Base-by-base conservation (phyloP, 2,797 vertebrate species). In the Meriones psammophilus region DNA sequence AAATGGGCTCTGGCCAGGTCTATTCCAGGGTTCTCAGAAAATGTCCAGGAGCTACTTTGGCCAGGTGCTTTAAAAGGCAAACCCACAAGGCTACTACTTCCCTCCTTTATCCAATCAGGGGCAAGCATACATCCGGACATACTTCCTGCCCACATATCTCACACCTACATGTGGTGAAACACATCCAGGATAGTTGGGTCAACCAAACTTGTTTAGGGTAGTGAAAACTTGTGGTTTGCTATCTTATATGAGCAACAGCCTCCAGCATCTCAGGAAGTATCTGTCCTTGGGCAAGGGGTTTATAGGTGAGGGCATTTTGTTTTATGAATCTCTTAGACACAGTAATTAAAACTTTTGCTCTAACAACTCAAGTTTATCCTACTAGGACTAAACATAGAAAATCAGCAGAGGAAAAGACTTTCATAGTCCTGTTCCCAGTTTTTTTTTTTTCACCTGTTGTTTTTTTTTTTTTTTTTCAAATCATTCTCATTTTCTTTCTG, bases 401-500 rank as follows among this genome's bases (percentile, higher is more conserved):
- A 87, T 17, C 8, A 33, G n/a, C 33, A 79, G 10, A 62, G 20
- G 20, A 15, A 58, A 64, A 17, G 17, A 66, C 28, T 74, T 18
- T 64, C 68, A 62, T 62, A 36, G n/a, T 93, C 14, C 33, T 22
- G 64, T 78, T 28, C 26, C 95, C 90, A 39, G 83, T 93, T 17
- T 42, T 0, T 42, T 42, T 3, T 42, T 42, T 42, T 42, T 42
- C 42, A 4, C 42, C 5, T 42, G 42, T 42, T 42, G 46, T 58
- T 58, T 58, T 58, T 58, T 39, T 39, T 58, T 58, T 58, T 58
- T 58, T 39, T 39, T 39, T 39, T 39, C 56, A 18, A 58, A 46
- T 91, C 46, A 60, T 77, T 94, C 71, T 62, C 54, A 36, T 76
- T 90, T 89, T 94, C 42, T 94, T 94, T 17, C 39, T 62, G 24